Evolutionary conservation across 2,888 invertebrate species (phyloP).

Genomic region (Minunthozetes semirufus): DNA sequence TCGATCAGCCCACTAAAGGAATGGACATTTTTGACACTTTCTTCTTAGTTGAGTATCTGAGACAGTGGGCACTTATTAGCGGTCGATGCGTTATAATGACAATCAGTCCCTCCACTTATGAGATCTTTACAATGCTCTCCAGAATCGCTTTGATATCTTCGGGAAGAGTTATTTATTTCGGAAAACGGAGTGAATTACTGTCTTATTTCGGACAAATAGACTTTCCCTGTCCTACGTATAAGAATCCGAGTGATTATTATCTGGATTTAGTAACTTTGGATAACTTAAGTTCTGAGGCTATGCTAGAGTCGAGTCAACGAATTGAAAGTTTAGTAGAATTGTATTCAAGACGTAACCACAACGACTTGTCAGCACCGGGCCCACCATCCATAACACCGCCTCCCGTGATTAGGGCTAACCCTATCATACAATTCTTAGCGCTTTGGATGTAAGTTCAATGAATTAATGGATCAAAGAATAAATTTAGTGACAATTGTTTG

Average conservation of each 20-base stretch:
- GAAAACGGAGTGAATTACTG: conserved; percentile 78
- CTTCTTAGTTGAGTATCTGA: conserved; percentile 83
- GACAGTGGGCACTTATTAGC: conserved; percentile 70
- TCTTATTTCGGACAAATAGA: conserved; percentile 84
- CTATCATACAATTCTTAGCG: conserved; percentile 64
- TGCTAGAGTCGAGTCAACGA: conserved; percentile 86
- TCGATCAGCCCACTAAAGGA: conserved; percentile 79
- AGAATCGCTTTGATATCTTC: conserved; percentile 77
- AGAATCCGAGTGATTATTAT: conserved; percentile 94
- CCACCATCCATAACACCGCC: conserved; percentile 70
- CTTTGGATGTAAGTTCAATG: conserved; percentile 56
- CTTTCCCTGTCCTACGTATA: conserved; percentile 91
- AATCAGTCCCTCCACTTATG: conserved; percentile 86
- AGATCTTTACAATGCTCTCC: conserved; percentile 87
- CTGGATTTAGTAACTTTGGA: conserved; percentile 87
- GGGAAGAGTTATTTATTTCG: conserved; percentile 84
- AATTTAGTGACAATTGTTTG: no score
- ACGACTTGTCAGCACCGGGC: conserved; percentile 60
- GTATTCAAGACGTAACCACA: conserved; percentile 51
- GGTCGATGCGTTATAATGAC: conserved; percentile 81
- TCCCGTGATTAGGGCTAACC: conserved; percentile 59
- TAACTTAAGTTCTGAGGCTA: conserved; percentile 84
- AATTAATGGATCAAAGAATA: conserved; percentile 9
- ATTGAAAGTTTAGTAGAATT: conserved; percentile 61
- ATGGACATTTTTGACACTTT: conserved; percentile 95